These are phyloP conservation scores for Deroptyus accipitrinus DNA, from an alignment of 2,113 vertebrate genomes.

Conservation along the genomic window DNA sequence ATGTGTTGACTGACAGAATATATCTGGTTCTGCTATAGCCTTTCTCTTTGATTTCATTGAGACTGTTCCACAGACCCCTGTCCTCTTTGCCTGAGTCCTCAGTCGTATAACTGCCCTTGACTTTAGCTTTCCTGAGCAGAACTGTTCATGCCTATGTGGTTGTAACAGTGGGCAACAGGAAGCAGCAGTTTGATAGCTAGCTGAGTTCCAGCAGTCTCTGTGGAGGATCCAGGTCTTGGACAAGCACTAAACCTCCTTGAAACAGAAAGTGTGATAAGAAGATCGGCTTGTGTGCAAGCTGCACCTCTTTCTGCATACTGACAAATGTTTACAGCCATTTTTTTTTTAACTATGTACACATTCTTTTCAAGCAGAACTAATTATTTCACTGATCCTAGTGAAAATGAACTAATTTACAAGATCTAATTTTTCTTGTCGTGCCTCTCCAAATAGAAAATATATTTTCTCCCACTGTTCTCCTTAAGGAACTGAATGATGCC, in stretches of 20 bases:
- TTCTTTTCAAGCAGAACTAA: not conserved
- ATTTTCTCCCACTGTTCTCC: not conserved
- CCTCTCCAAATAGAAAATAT: not conserved
- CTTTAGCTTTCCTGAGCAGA: not conserved
- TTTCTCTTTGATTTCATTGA: not conserved
- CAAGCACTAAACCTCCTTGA: not conserved
- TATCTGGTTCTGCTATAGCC: not conserved
- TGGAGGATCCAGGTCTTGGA: not conserved
- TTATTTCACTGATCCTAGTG: not conserved
- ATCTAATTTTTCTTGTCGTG: not conserved
- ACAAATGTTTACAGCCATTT: rapidly evolving
- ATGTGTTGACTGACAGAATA: not conserved
- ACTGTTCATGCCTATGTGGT: not conserved
- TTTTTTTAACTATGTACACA: not conserved
- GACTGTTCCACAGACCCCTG: not conserved
- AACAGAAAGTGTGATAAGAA: not conserved
- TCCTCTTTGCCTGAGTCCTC: not conserved
- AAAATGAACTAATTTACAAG: not conserved
- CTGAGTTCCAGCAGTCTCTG: not conserved
- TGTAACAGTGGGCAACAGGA: not conserved
- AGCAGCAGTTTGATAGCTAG: not conserved
- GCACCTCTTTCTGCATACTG: not conserved
- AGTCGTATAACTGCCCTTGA: not conserved
- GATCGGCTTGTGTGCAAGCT: not conserved
- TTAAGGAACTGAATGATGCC: not conserved